Conservation (phyloP, 2,888 invertebrate genomes). For the Agrypnus murinus region DNA sequence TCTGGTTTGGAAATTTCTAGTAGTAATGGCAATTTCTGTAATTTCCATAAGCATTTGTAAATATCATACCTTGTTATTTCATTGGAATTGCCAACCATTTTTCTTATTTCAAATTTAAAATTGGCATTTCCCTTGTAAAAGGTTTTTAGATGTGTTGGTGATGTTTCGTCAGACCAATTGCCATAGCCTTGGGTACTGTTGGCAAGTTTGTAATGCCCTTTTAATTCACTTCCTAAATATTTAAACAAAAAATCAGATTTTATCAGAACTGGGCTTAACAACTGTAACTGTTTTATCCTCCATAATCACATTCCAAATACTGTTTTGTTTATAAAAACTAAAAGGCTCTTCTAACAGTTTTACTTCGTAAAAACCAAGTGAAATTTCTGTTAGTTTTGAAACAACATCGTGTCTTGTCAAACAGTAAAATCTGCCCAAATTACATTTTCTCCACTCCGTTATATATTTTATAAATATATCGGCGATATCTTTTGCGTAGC, state of each 20-base stretch:
- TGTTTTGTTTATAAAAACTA: neutral
- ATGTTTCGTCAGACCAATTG: neutral
- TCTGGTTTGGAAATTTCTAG: neutral
- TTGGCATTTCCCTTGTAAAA: neutral
- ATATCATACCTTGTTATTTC: neutral
- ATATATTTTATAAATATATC: neutral
- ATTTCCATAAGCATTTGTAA: neutral
- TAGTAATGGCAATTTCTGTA: neutral
- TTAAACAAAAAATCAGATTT: neutral
- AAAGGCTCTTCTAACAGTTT: neutral
- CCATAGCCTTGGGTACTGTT: too few relatives aligned
- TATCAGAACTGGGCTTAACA: neutral
- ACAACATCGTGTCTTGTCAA: neutral
- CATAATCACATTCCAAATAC: neutral
- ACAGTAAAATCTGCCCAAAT: slow-evolving; percentile 2
- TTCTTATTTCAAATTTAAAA: neutral
- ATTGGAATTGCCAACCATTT: neutral
- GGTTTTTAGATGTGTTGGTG: neutral
- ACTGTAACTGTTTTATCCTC: neutral
- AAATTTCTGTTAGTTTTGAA: neutral
- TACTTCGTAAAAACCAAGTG: neutral
- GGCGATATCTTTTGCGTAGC: neutral
- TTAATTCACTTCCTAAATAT: neutral
- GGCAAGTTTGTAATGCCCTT: neutral
- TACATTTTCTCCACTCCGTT: neutral